Conservation (phyloP, 2,113 vertebrate genomes). For the Oreochromis niloticus region DNA sequence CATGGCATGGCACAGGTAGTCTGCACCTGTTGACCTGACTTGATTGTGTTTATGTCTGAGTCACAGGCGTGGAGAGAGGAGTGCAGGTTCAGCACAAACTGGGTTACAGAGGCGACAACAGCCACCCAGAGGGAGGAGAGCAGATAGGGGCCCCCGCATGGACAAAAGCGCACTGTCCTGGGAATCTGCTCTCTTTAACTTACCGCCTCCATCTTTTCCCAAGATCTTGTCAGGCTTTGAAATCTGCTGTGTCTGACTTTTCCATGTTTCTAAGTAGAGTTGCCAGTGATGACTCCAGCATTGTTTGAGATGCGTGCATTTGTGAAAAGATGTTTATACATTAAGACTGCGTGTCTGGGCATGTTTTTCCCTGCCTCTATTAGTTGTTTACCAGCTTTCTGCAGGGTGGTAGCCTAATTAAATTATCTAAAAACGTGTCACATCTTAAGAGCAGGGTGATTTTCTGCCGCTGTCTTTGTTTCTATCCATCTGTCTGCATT, state of each 20-base stretch:
- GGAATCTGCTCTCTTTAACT: constrained; percentile 15
- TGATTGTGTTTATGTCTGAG: background rate
- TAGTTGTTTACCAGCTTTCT: background rate
- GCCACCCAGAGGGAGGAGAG: background rate
- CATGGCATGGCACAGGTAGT: background rate
- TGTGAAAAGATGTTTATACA: constrained; percentile 5
- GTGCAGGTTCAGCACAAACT: constrained; percentile 52
- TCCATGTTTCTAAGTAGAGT: constrained; percentile 38
- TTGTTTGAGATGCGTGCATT: background rate
- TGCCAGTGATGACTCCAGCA: constrained; percentile 24
- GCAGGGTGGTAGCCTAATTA: background rate
- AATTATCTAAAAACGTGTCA: background rate
- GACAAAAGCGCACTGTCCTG: constrained; percentile 23
- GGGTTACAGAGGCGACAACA: constrained; percentile 10
- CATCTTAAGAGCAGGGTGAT: background rate
- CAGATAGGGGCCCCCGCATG: constrained; percentile 43
- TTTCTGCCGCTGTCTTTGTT: background rate
- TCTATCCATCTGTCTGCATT: constrained; percentile 1
- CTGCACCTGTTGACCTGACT: constrained; percentile 39
- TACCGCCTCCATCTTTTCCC: constrained; percentile 19
- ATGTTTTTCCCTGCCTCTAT: background rate
- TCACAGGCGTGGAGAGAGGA: background rate
- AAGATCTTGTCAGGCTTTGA: constrained; percentile 32
- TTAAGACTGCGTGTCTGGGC: background rate
- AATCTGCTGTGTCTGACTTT: constrained; percentile 56